Percentiles rank a stretch among this genome's conserved stretches.
phyloP scores from a whole-genome alignment of 2,113 vertebrate species.

The Pyxicephalus adspersus region DNA sequence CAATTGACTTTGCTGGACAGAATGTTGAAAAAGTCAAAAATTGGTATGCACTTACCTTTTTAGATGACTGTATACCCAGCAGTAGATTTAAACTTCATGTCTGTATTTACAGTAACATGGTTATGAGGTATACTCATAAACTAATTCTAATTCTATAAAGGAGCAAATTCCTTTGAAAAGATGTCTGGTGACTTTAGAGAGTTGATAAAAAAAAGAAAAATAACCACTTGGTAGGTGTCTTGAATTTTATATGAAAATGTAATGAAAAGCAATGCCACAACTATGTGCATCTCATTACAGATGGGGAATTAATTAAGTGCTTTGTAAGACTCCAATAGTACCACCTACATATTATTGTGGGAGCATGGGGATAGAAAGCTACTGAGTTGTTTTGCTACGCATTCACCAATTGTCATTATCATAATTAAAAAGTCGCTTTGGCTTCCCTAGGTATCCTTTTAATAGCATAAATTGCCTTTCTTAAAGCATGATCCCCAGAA shows the following conservation, averaged over 20 bases:
- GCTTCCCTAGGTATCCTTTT: not conserved
- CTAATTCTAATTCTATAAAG: no score
- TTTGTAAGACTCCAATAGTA: constrained; percentile 1
- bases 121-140: no score
- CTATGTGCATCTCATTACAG: not conserved
- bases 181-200: constrained; percentile 7
- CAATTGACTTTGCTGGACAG: no score
- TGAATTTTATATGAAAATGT: not conserved
- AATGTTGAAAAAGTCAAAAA: no score
- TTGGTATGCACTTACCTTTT: no score
- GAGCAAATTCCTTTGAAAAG: not conserved
- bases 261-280: not conserved
- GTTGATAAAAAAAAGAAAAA: not conserved
- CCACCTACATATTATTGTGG: constrained; percentile 7
- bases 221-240: not conserved
- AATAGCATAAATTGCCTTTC: not conserved
- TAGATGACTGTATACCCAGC: no score
- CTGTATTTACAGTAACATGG: no score
- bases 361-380: not conserved
- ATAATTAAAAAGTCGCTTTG: constrained; percentile 10
- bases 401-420: not conserved
- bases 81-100: no score
- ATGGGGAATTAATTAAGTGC: constrained; percentile 1
- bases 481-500: not conserved
- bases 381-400: not conserved